A percentile compares a stretch with the other conserved stretches of the same genome.
Conservation (phyloP, 2,888 invertebrate species). For the Tetranychus truncatus region DNA sequence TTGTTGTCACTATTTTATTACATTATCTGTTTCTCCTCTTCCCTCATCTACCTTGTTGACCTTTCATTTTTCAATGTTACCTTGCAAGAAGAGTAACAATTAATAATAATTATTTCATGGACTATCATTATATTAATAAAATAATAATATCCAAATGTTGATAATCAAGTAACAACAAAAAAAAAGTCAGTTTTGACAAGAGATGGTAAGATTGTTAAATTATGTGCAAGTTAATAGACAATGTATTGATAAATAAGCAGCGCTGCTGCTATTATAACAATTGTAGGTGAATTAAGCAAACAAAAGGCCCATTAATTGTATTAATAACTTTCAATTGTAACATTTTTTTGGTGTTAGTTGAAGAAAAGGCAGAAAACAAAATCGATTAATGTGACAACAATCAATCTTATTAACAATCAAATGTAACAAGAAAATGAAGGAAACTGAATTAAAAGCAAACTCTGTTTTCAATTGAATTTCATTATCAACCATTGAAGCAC, state of each 20-base stretch:
- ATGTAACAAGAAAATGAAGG: too few species aligned
- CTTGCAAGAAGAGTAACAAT: neutral
- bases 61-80: neutral
- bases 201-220: neutral
- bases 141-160: neutral
- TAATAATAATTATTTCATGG: neutral
- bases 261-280: neutral
- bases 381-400: neutral
- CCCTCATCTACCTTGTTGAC: neutral
- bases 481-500: too few species aligned
- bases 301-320: slow-evolving; percentile 1
- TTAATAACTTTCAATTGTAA: neutral
- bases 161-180: neutral
- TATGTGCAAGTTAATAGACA: neutral
- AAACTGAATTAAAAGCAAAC: too few species aligned
- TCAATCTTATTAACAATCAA: neutral
- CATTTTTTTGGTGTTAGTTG: neutral
- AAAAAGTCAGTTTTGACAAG: neutral
- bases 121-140: neutral
- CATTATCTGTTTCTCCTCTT: neutral
- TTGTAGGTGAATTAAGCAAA: slow-evolving; percentile 1
- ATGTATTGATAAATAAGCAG: neutral
- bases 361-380: neutral
- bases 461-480: too few species aligned
- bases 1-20: neutral